A percentile compares a stretch with the other conserved stretches of the same genome.
Evolutionary conservation across 2,113 vertebrate species (phyloP).

Genomic region (Corythornis madagascariensis): DNA sequence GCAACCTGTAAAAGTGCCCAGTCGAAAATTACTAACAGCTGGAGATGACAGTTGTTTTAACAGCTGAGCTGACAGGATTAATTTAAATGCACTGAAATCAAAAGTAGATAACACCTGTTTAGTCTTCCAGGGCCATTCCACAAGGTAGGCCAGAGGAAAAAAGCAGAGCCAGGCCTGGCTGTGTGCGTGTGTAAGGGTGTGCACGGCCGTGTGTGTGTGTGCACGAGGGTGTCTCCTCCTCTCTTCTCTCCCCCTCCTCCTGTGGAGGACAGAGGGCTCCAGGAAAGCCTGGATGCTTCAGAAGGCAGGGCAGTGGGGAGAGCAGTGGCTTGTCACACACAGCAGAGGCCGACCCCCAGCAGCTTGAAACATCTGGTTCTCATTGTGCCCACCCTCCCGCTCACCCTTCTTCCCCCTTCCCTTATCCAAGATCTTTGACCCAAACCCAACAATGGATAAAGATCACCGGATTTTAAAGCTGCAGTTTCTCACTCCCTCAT

Average conservation of each 20-base stretch:
- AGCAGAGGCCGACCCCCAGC: slow-evolving; percentile 54
- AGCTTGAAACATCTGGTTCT: slow-evolving; percentile 90
- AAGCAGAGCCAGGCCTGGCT: slow-evolving; percentile 67
- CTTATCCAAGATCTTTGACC: slow-evolving; percentile 81
- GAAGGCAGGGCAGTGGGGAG: background rate
- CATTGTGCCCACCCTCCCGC: slow-evolving; percentile 71
- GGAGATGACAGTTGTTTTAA: slow-evolving; percentile 99
- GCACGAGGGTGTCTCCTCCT: background rate
- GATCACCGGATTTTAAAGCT: slow-evolving; percentile 82
- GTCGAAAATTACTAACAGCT: slow-evolving; percentile 99
- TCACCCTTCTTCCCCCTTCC: slow-evolving; percentile 53
- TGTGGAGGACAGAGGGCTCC: slow-evolving; percentile 45
- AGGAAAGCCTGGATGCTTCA: slow-evolving; percentile 49
- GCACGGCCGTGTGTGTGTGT: background rate
- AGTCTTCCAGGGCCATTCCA: slow-evolving; percentile 89
- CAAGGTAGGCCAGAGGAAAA: slow-evolving; percentile 81
- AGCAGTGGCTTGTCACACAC: slow-evolving; percentile 37
- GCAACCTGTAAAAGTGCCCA: slow-evolving; percentile 94
- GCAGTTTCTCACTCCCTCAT: slow-evolving; percentile 71
- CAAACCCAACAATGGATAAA: slow-evolving; percentile 78
- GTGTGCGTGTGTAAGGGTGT: background rate
- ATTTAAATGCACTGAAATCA: slow-evolving; percentile 99
- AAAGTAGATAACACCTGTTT: slow-evolving; percentile 99
- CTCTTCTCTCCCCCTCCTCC: background rate
- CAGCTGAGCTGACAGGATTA: slow-evolving; percentile 99